Evolutionary conservation across 1,140 invertebrate species (phyloP), one percentile per base, ranked within the genome.

Genomic region (Diachasmimorpha longicaudata): DNA sequence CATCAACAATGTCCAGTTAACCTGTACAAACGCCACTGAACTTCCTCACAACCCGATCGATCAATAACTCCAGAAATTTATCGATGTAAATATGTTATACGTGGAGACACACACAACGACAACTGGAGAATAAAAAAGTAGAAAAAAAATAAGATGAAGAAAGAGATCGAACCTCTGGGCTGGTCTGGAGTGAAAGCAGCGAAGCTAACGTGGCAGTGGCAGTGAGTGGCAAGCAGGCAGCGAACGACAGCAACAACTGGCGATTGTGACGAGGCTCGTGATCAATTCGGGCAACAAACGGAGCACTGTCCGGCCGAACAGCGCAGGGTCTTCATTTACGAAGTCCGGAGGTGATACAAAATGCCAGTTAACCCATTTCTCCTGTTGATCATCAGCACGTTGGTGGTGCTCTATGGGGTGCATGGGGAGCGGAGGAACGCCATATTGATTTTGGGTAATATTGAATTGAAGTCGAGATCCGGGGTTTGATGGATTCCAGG

Each of bases 401-500:
- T 46, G 16, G 1, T 23, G 31, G 23, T 31, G 48, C 23, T 16
- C 8, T 31, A 13, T 16, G 25, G 19, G 25, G 31, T 19, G 16
- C 31, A 48, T 21, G 39, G 46, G 23, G 25, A 36, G 31, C 48
- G 23, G 19, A 37, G 73, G 36, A 75, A 75, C 46, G 73, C 67
- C 67, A 36, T 75, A 16, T 70, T 75, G 25, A 70, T 75, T 14
- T 42, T 75, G 46, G 73, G 73, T 75, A 75, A 68, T n/a, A 11
- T 25, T 63, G 4, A 21, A 21, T 19, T 9, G 16, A 58, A n/a
- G 52, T 21, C 4, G 44, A 3, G 44, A n/a, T 11, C n/a, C n/a
- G 44, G 44, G 1, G n/a, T 14, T 14, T 46, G n/a, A n/a, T n/a
- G n/a, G n/a, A n/a, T n/a, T n/a, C n/a, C 44, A 14, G 44, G 44